phyloP scores from a whole-genome alignment of 92 coral and sea anemone genomes.

The Heliopora coerulea region DNA sequence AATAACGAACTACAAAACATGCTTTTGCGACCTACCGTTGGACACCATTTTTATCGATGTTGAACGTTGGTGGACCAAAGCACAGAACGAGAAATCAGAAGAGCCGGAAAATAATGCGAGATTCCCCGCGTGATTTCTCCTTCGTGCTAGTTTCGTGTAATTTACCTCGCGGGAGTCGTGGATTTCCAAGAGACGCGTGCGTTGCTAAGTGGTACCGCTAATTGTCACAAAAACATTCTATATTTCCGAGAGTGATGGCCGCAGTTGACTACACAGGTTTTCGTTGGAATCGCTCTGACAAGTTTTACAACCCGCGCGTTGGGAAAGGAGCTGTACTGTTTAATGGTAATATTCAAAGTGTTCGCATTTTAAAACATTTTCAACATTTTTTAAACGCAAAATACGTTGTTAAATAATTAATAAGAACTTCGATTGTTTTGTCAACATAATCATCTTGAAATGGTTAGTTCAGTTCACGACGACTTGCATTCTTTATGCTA shows the following conservation, averaged over 20 bases:
- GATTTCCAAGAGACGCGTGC: no score
- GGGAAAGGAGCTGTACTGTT: conserved; percentile 93
- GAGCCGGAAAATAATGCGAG: no score
- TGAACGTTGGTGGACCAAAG: neutral
- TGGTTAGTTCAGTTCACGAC: no score
- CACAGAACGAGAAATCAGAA: neutral
- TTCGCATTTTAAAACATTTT: neutral
- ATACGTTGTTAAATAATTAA: neutral
- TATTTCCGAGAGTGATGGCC: conserved; percentile 38
- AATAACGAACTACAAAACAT: neutral
- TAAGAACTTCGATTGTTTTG: neutral
- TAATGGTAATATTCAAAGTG: conserved; percentile 64
- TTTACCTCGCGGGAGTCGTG: no score
- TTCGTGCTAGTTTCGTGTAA: conserved; percentile 11
- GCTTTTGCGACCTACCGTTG: conserved; percentile 17
- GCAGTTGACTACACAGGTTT: conserved; percentile 46
- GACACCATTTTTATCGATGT: conserved; percentile 37
- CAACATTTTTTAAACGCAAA: neutral
- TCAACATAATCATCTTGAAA: no score
- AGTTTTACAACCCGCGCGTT: conserved; percentile 82
- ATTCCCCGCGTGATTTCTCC: conserved; percentile 33
- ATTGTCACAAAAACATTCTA: neutral
- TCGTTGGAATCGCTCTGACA: conserved; percentile 83
- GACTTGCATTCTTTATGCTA: no score
- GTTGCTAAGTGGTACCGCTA: conserved; percentile 81